These are phyloP conservation scores for Haliclystus octoradiatus DNA, from an alignment of 30 jellyfish, hydroid and myxozoan species.

Conservation along the genomic window DNA sequence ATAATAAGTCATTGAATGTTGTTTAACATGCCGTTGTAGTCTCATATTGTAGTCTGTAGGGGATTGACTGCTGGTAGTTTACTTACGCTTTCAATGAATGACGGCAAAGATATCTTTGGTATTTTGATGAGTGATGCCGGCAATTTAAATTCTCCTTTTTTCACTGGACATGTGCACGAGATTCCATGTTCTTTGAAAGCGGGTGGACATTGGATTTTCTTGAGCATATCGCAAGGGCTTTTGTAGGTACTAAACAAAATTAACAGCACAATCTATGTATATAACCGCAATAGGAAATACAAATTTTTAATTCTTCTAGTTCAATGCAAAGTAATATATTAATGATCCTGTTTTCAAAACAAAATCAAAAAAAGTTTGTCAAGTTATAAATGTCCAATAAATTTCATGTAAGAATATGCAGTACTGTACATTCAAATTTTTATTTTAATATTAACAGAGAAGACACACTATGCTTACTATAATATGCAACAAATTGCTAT, in stretches of 20 bases:
- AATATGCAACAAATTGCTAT: too few species aligned
- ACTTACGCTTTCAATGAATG: constrained; percentile 64
- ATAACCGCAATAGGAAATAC: too few species aligned
- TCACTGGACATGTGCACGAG: constrained; percentile 76
- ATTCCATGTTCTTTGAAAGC: constrained; percentile 44
- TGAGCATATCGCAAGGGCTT: constrained; percentile 46
- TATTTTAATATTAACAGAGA: too few species aligned
- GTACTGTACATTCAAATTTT: too few species aligned
- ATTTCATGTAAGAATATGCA: too few species aligned
- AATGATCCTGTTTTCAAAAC: too few species aligned
- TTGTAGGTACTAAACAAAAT: constrained; percentile 48
- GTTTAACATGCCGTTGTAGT: neutral
- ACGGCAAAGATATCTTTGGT: constrained; percentile 50
- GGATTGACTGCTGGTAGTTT: neutral
- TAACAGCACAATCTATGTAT: neutral
- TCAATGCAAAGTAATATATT: too few species aligned
- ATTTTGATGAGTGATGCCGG: constrained; percentile 15
- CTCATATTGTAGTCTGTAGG: neutral
- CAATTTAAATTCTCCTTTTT: constrained; percentile 34
- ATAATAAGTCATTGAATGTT: too few species aligned
- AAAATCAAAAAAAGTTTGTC: too few species aligned
- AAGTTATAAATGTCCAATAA: too few species aligned
- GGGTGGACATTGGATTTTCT: constrained; percentile 61
- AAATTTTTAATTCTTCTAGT: too few species aligned
- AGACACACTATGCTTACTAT: too few species aligned